These are phyloP conservation scores for Psophia crepitans DNA, from an alignment of 2,113 vertebrate genomes.

Conservation along the genomic window DNA sequence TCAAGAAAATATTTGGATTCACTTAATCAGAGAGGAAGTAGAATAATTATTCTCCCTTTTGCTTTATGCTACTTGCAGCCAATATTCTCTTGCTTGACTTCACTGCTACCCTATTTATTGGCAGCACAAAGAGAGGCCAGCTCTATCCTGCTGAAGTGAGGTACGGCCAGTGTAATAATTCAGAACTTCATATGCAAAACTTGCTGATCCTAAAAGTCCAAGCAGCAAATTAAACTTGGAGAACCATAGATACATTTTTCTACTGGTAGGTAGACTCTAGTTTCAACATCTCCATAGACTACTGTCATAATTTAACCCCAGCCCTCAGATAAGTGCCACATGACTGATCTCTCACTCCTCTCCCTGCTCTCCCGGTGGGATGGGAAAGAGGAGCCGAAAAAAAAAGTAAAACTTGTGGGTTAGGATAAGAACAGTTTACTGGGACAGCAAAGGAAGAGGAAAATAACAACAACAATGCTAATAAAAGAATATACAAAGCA, in stretches of 20 bases:
- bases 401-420: no score
- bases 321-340: no score
- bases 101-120: background rate
- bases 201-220: background rate
- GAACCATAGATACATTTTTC: background rate
- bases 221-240: background rate
- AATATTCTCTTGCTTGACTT: background rate
- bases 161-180: background rate
- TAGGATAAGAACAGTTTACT: no score
- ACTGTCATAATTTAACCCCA: no score
- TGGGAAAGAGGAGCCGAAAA: no score
- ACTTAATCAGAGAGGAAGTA: background rate
- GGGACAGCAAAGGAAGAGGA: no score
- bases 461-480: no score
- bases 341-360: no score
- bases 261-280: background rate
- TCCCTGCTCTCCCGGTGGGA: no score
- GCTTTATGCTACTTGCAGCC: background rate
- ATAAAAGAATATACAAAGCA: no score
- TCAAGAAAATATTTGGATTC: background rate
- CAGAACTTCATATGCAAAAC: background rate
- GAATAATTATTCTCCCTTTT: background rate
- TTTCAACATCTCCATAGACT: background rate
- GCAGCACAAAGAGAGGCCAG: background rate
- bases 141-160: background rate